Evolutionary conservation across 2,113 vertebrate genomes (phyloP).

Genomic region (Zosterops hypoxanthus): DNA sequence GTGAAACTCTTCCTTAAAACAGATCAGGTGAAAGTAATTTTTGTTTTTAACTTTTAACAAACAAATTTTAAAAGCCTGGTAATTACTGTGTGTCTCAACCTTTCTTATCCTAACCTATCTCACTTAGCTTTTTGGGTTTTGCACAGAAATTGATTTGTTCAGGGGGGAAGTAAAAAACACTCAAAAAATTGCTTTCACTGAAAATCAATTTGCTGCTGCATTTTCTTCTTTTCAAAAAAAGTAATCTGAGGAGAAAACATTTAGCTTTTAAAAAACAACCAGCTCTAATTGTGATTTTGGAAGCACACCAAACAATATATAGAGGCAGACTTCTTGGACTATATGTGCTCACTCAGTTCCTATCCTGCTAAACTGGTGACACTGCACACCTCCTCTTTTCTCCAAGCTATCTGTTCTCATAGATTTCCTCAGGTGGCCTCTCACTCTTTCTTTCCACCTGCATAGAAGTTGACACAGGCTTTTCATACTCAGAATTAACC

Average conservation of each 20-base stretch:
- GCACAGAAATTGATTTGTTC: background rate
- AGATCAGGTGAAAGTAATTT: background rate
- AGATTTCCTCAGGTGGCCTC: background rate
- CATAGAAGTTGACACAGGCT: background rate
- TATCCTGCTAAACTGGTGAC: background rate
- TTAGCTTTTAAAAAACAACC: background rate
- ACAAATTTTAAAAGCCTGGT: background rate
- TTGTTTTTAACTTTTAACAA: background rate
- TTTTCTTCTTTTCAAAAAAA: background rate
- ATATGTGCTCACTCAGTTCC: background rate
- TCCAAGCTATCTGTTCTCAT: background rate
- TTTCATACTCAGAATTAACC: background rate
- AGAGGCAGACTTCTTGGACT: fast-evolving
- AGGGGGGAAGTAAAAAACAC: background rate
- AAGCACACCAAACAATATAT: background rate
- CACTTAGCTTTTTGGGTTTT: background rate
- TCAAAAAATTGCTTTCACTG: background rate
- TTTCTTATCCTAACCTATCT: background rate
- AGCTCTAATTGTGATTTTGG: background rate
- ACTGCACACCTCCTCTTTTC: background rate
- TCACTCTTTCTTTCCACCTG: background rate
- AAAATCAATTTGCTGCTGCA: background rate
- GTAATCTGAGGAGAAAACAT: background rate
- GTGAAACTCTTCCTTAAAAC: background rate
- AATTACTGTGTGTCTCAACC: background rate